These are phyloP conservation scores for Drosophila gunungcola DNA, from an alignment of 1,140 invertebrate genomes.

Conservation along the genomic window DNA sequence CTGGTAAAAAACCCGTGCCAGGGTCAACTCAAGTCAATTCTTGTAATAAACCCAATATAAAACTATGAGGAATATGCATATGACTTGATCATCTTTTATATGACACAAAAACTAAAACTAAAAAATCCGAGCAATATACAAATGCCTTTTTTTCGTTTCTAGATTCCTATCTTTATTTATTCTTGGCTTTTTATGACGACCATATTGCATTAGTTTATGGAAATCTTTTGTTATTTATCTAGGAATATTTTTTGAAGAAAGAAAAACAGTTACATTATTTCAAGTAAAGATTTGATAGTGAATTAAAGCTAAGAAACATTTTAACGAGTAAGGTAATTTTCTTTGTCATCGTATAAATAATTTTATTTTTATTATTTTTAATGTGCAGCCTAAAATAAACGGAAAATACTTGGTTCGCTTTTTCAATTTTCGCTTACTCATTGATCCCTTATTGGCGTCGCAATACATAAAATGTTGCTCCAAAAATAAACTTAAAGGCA, in stretches of 20 bases:
- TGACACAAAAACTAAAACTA: too few species aligned
- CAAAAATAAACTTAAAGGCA: slow-evolving; percentile 13
- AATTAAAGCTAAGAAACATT: neutral
- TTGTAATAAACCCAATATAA: neutral
- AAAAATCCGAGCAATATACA: too few species aligned
- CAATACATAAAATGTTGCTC: slow-evolving; percentile 6
- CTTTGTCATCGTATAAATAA: too few species aligned
- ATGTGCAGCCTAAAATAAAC: neutral
- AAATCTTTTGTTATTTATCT: neutral
- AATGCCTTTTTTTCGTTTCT: neutral
- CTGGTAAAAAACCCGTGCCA: slow-evolving; percentile 46
- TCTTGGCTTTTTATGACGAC: too few species aligned
- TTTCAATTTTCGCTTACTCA: slow-evolving; percentile 16
- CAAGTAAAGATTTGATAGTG: too few species aligned
- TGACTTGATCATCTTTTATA: neutral
- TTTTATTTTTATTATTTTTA: neutral
- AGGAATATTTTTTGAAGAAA: neutral
- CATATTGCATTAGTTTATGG: too few species aligned
- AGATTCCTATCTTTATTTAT: neutral
- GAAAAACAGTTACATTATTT: too few species aligned
- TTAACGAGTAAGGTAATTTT: too few species aligned
- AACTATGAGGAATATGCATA: neutral
- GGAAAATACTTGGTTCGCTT: neutral
- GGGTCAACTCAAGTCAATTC: slow-evolving; percentile 16
- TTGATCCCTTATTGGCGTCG: neutral